A percentile compares a stretch with the other conserved stretches of the same genome.
These are phyloP conservation scores for Priocnemis perturbator DNA, from an alignment of 2,888 invertebrate genomes.

Conservation along the genomic window DNA sequence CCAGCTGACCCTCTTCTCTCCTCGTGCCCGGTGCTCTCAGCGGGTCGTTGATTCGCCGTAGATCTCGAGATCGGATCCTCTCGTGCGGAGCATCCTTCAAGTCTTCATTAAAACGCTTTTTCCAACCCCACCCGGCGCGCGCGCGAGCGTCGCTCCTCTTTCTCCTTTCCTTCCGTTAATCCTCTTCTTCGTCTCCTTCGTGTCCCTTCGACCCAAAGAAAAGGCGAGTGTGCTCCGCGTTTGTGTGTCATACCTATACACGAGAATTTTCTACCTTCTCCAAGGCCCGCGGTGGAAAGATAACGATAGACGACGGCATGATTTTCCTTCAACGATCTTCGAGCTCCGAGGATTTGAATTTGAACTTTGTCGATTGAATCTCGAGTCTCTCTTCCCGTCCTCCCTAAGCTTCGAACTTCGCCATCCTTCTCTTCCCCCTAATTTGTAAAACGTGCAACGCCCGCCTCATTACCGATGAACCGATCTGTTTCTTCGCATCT, in stretches of 20 bases:
- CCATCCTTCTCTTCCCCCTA: too few species aligned
- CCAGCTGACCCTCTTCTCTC: conserved; percentile 7
- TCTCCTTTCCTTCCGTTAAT: conserved; percentile 2
- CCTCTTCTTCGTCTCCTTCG: conserved; percentile 4
- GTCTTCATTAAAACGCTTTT: conserved; percentile 54
- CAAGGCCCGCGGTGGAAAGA: too few species aligned
- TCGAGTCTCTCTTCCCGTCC: too few species aligned
- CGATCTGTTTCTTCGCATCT: too few species aligned
- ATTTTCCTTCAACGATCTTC: conserved; percentile 2
- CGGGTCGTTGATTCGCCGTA: conserved; percentile 52
- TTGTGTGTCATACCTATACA: neutral
- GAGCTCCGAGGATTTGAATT: too few species aligned
- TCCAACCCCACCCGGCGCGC: conserved; percentile 6
- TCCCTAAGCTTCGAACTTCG: too few species aligned
- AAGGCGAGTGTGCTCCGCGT: too few species aligned
- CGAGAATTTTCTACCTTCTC: too few species aligned
- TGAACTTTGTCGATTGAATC: too few species aligned
- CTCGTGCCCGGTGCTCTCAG: conserved; percentile 46
- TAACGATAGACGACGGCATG: too few species aligned
- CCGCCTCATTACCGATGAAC: too few species aligned
- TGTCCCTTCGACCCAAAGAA: neutral
- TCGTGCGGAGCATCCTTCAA: conserved; percentile 48
- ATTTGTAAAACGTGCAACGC: too few species aligned
- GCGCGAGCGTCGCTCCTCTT: neutral
- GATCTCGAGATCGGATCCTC: conserved; percentile 53